Conservation (phyloP, 2,888 invertebrate genomes). For the Teleiodes luculella region DNA sequence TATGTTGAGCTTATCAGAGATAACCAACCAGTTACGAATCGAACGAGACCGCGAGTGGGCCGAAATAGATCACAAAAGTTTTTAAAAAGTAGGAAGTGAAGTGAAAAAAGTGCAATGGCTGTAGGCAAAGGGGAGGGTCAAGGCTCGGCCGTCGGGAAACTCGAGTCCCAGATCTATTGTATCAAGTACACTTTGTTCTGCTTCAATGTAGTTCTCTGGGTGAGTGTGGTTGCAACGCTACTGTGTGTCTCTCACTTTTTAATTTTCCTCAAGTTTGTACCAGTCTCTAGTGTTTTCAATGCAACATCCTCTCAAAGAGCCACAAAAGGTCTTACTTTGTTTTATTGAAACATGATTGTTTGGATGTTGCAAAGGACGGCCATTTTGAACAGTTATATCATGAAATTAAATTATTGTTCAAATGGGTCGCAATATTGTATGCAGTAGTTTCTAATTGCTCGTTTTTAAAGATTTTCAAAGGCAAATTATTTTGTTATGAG, state of each 20-base stretch:
- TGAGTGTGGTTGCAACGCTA: constrained; percentile 68
- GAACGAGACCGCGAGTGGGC: constrained; percentile 47
- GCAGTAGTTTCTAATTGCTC: too few species aligned
- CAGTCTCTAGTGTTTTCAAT: constrained; percentile 5
- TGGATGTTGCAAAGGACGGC: not conserved
- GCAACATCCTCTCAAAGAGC: not conserved
- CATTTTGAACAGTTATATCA: not conserved
- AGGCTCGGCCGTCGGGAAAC: constrained; percentile 75
- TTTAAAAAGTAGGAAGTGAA: constrained; percentile 19
- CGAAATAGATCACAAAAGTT: constrained; percentile 32
- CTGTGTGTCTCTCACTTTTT: not conserved
- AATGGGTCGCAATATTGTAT: not conserved
- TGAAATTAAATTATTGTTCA: constrained; percentile 1
- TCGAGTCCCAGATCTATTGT: constrained; percentile 87
- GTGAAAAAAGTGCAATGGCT: constrained; percentile 70
- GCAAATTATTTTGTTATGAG: not conserved
- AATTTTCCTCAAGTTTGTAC: constrained; percentile 1
- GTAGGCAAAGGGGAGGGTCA: constrained; percentile 72
- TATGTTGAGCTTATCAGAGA: constrained; percentile 59
- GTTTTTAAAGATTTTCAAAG: not conserved
- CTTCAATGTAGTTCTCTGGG: constrained; percentile 89
- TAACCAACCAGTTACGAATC: constrained; percentile 56
- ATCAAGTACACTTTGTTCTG: constrained; percentile 90
- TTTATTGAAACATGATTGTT: constrained; percentile 1
- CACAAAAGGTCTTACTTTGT: constrained; percentile 1